Evolutionary conservation across 2,797 vertebrate species (phyloP).

Genomic region (Arremon brunneinucha): DNA sequence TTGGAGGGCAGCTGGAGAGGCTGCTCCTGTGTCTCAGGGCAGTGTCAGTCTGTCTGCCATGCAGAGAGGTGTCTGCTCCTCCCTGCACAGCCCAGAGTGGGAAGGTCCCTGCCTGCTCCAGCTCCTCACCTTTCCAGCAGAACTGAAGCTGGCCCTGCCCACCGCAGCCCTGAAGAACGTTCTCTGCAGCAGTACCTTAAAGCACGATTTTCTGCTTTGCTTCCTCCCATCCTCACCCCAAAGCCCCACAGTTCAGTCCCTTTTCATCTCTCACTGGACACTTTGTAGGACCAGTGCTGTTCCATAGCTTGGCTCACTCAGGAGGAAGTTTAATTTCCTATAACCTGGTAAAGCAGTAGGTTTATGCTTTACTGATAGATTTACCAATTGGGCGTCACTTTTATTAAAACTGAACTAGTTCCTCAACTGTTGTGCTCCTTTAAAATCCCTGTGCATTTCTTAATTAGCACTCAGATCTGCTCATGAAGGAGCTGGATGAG

Average conservation of each 20-base stretch:
- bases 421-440: not conserved
- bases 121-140: not conserved
- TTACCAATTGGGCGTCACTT: not conserved
- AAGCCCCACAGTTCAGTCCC: not conserved
- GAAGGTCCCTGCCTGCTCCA: not conserved
- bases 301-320: rapidly evolving
- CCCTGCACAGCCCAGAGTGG: not conserved
- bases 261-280: not conserved
- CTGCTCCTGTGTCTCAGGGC: not conserved
- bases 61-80: not conserved
- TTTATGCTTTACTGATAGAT: not conserved
- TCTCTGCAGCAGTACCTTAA: not conserved
- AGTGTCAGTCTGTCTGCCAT: not conserved
- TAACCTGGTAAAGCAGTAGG: not conserved
- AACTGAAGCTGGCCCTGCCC: not conserved
- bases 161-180: not conserved
- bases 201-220: not conserved
- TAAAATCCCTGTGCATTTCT: not conserved
- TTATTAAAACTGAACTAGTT: not conserved
- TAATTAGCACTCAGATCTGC: not conserved
- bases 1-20: not conserved
- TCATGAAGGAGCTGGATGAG: not conserved
- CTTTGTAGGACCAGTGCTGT: not conserved
- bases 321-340: not conserved
- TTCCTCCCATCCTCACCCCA: not conserved